phyloP scores from a whole-genome alignment of 1,140 invertebrate genomes.

The Drosophila obscura region DNA sequence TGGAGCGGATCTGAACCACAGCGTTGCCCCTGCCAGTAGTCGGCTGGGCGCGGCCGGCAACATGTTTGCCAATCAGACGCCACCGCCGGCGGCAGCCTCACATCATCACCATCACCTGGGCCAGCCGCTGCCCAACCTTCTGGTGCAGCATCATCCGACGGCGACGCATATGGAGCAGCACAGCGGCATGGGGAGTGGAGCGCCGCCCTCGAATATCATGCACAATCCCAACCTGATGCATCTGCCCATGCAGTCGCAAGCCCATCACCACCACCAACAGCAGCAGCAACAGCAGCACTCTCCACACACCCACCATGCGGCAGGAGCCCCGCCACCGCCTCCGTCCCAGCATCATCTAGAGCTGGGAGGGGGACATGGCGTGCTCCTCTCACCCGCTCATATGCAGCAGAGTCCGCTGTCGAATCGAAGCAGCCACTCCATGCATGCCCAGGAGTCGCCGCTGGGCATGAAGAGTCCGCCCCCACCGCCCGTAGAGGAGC shows the following conservation, averaged over 20 bases:
- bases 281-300: conserved; percentile 60
- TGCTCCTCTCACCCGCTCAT: conserved; percentile 61
- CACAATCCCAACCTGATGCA: conserved; percentile 80
- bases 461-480: conserved; percentile 60
- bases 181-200: conserved; percentile 28
- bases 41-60: conserved; percentile 26
- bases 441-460: conserved; percentile 59
- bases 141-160: conserved; percentile 69
- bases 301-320: conserved; percentile 33
- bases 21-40: not conserved
- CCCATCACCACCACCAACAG: conserved; percentile 45
- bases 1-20: conserved; percentile 53
- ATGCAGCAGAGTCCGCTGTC: conserved; percentile 72
- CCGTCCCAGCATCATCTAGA: conserved; percentile 62
- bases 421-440: conserved; percentile 67
- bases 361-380: conserved; percentile 34
- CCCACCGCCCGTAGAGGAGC: conserved; percentile 36
- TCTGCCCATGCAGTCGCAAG: conserved; percentile 52
- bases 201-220: conserved; percentile 55
- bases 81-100: conserved; percentile 20
- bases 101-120: conserved; percentile 61
- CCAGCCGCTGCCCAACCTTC: conserved; percentile 67
- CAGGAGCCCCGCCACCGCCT: conserved; percentile 43
- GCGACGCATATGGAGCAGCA: conserved; percentile 61
- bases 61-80: conserved; percentile 55